Base-by-base conservation (phyloP, 2,797 vertebrate species). In the Falco novaeseelandiae region DNA sequence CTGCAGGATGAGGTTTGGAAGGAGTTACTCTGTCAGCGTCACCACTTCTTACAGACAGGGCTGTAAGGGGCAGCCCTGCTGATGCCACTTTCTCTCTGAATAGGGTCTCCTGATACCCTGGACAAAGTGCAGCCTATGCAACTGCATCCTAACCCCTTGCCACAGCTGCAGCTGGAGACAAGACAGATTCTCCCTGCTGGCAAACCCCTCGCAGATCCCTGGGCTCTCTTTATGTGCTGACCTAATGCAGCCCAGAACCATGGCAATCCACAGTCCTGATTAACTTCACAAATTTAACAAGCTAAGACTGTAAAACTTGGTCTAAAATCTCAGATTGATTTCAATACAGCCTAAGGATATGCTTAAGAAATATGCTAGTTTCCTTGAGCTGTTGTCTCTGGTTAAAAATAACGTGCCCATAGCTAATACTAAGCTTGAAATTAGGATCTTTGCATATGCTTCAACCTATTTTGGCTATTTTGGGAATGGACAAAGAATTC, bases 391-490 rank as follows among this genome's bases (percentile, higher is more conserved):
- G 61, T n/a, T 71, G 12, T 61, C 49, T 69, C 46, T 22, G 13
- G 30, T 44, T 74, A 86, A 83, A 96, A 95, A 72, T 8, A 80
- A 54, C 8, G 22, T 74, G 59, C 59, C 13, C 7, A 18, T 4
- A 87, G 67, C 59, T 51, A 87, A 88, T 26, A n/a, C 17, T 62
- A 62, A 83, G 65, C 91, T 85, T 61, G 40, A 90, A 96, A 87
- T 26, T 0, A 70, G 26, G 42, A 71, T 66, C 36, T 87, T 42
- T 74, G 51, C 78, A 74, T 90, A 87, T 71, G 57, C 49, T 92
- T 85, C 74, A 89, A 82, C 42, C 54, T 49, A 52, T 93, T 87
- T 87, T 67, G 40, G 46, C 90, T 89, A 46, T 89, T 92, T 87
- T 54, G 42, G 59, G 59, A 89, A 90, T 10, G 25, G 22, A 11